Conservation (phyloP, 2,797 vertebrate genomes). For the Poecilia gillii region DNA sequence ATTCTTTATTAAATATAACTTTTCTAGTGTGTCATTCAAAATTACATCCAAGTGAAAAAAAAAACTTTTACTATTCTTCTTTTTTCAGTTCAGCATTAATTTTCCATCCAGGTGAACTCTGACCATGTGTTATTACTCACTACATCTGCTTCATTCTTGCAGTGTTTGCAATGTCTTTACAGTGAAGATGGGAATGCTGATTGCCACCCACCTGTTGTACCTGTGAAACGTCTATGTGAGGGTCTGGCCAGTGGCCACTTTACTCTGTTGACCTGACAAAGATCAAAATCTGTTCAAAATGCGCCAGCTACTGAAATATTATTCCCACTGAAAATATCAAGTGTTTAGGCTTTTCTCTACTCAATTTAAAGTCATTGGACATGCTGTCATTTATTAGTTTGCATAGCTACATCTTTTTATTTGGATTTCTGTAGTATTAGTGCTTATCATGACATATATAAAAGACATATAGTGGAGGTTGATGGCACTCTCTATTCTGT, state of each 20-base stretch:
- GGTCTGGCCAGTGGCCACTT: background rate
- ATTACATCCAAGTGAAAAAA: background rate
- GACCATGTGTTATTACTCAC: background rate
- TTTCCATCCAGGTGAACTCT: background rate
- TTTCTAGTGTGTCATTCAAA: background rate
- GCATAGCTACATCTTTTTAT: background rate
- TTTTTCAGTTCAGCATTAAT: background rate
- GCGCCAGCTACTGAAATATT: background rate
- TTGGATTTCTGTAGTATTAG: background rate
- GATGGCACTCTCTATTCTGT: background rate
- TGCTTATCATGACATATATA: background rate
- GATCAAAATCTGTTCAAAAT: background rate
- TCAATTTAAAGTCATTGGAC: background rate
- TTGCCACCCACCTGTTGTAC: background rate
- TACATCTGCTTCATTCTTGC: background rate
- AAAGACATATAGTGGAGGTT: background rate
- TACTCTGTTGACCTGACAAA: background rate
- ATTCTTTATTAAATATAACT: background rate
- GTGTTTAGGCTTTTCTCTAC: background rate
- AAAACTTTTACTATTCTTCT: background rate
- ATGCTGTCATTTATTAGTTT: background rate
- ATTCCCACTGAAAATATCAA: background rate
- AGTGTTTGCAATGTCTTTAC: background rate
- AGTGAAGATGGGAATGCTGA: background rate
- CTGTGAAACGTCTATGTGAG: background rate